Base-by-base conservation (phyloP, 2,888 invertebrate species). In the Pyrrhia umbra region DNA sequence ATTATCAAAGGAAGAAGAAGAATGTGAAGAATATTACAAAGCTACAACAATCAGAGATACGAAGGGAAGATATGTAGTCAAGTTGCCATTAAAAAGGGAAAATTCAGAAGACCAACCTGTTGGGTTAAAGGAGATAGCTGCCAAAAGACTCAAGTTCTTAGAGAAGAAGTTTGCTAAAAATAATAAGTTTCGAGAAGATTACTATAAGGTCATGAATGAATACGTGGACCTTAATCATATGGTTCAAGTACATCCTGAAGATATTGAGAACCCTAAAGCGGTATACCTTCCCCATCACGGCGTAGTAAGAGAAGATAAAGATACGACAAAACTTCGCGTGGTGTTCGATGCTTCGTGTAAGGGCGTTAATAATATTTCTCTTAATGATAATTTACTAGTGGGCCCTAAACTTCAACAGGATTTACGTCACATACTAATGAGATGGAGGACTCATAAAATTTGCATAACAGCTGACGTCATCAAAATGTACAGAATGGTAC, bases 261-360 rank as follows among this genome's bases (percentile, higher is more conserved):
- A 77, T 46, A 34, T 46, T 27, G 34, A 65, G 2, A 27, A 34
- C 8, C 67, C n/a, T 15, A n/a, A n/a, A n/a, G 46, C 61, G 0
- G 65, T 77, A 0, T 80, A 80, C 55, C 45, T 83, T 52, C 82
- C 85, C 1, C 84, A 84, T 58, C 81, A 82, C 45, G 73, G 80
- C 0, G 78, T 85, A 0, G 20, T 82, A 0, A 60, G 71, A 20
- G 50, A 69, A 6, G 79, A 80, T 6, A 80, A 74, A 37, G 68
- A 67, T 10, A 75, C 80, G 6, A 70, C 79, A 0, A 75, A 79
- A 25, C 0, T 81, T 77, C 51, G 60, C 9, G 27, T 27, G 9
- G 27, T 27, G 27, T 27, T 27, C 27, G 27, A 71, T 34, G 69
- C 61, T 57, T 65, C 30, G 20, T 55, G 43, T 25, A 54, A 56